These are phyloP conservation scores for Cephus pygmeus DNA, from an alignment of 2,888 invertebrate genomes.

Conservation along the genomic window DNA sequence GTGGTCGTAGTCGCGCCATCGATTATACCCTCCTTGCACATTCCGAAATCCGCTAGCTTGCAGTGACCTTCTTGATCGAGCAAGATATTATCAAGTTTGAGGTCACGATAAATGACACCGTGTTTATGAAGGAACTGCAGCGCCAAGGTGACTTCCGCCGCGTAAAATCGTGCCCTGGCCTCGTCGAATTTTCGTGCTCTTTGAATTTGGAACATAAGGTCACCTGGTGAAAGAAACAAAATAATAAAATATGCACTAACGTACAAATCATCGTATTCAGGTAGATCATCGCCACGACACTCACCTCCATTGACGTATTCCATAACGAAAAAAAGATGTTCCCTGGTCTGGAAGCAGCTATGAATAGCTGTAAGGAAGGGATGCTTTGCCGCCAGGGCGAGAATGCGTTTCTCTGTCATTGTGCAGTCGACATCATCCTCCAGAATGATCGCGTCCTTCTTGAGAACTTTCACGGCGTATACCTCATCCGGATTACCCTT, in stretches of 20 bases:
- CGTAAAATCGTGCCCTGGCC: slow-evolving; percentile 94
- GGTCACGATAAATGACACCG: slow-evolving; percentile 98
- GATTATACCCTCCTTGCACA: slow-evolving; percentile 97
- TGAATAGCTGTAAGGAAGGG: slow-evolving; percentile 97
- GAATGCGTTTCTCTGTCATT: slow-evolving; percentile 97
- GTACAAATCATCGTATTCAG: background rate
- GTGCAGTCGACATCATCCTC: slow-evolving; percentile 99
- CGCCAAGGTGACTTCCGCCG: slow-evolving; percentile 97
- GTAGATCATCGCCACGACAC: background rate
- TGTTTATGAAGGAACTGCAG: slow-evolving; percentile 96
- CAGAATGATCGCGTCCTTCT: slow-evolving; percentile 98
- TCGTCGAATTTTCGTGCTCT: slow-evolving; percentile 98
- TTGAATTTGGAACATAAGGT: slow-evolving; percentile 99
- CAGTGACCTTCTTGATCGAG: slow-evolving; percentile 96
- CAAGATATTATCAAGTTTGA: slow-evolving; percentile 98
- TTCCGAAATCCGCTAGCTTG: slow-evolving; percentile 95
- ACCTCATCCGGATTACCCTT: slow-evolving; percentile 90
- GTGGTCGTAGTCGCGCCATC: slow-evolving; percentile 90
- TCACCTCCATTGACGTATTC: slow-evolving; percentile 96
- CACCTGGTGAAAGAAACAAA: slow-evolving; percentile 68
- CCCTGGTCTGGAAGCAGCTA: slow-evolving; percentile 97
- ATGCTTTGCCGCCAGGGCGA: slow-evolving; percentile 96
- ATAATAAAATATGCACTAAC: background rate
- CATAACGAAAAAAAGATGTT: slow-evolving; percentile 98
- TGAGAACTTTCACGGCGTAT: slow-evolving; percentile 88